A percentile compares a stretch with the other conserved stretches of the same genome.
phyloP scores from a whole-genome alignment of 2,797 vertebrate species.

The Aeoliscus strigatus region DNA sequence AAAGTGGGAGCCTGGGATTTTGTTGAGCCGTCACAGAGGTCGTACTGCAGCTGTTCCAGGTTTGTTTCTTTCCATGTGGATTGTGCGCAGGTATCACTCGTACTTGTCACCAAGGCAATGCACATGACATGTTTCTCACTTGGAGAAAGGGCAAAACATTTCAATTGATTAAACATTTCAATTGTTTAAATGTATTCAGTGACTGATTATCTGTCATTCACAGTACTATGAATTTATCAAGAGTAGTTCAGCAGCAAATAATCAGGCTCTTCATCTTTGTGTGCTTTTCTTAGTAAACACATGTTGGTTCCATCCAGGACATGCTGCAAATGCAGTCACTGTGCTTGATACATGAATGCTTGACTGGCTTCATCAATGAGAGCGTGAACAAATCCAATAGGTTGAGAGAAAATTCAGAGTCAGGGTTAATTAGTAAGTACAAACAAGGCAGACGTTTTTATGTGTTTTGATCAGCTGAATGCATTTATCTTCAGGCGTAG shows the following conservation, averaged over 20 bases:
- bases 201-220: too few species aligned
- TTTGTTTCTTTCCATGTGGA: constrained; percentile 40
- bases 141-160: constrained; percentile 28
- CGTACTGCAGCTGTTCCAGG: constrained; percentile 93
- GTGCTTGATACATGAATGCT: background rate
- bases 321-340: constrained; percentile 3
- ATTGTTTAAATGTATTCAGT: background rate
- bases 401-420: background rate
- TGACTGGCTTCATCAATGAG: background rate
- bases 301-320: background rate
- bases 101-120: constrained; percentile 5
- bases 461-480: constrained; percentile 4
- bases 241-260: constrained; percentile 5
- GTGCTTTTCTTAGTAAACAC: constrained; percentile 19
- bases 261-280: background rate
- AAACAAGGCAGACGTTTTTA: background rate
- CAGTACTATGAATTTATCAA: too few species aligned
- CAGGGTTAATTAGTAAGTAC: constrained; percentile 5
- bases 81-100: constrained; percentile 11
- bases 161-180: constrained; percentile 2
- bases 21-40: constrained; percentile 88
- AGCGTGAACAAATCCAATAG: background rate
- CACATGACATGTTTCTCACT: background rate
- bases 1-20: constrained; percentile 92
- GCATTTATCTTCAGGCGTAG: constrained; percentile 2